Conservation (phyloP, 1,140 invertebrate species). For the Microvelia longipes region DNA sequence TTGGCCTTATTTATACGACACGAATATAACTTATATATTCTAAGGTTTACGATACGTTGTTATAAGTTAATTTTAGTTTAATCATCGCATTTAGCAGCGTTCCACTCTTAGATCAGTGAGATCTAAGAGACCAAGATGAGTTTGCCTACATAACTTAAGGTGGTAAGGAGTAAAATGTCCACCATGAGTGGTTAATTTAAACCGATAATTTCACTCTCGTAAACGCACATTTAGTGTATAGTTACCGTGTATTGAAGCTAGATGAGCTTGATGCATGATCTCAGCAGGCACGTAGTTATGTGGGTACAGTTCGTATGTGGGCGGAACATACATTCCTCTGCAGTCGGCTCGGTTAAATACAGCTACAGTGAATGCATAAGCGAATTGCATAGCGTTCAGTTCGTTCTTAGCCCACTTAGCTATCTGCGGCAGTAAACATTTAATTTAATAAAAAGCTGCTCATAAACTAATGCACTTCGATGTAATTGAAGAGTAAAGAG, state of each 20-base stretch:
- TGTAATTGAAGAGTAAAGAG: neutral
- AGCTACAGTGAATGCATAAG: constrained; percentile 42
- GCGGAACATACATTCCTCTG: constrained; percentile 40
- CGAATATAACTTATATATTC: too few species aligned
- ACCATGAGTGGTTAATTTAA: neutral
- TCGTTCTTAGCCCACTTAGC: constrained; percentile 44
- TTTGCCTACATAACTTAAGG: too few species aligned
- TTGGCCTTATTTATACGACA: too few species aligned
- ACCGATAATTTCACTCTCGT: neutral
- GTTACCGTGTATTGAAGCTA: constrained; percentile 21
- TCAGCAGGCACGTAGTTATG: constrained; percentile 42
- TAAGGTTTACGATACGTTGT: too few species aligned
- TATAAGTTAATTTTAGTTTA: too few species aligned
- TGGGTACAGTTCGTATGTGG: constrained; percentile 50
- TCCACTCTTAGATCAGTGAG: too few species aligned
- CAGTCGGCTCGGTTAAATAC: constrained; percentile 43
- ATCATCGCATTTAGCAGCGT: too few species aligned
- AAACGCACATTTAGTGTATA: neutral
- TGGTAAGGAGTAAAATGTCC: too few species aligned
- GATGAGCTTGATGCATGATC: constrained; percentile 41
- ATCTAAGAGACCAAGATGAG: too few species aligned
- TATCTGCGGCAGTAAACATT: too few species aligned
- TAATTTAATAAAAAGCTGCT: too few species aligned
- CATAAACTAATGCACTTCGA: neutral
- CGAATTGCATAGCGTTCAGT: constrained; percentile 46